These are phyloP conservation scores for Tilapia sparmanii DNA, from an alignment of 2,113 vertebrate species.

Conservation along the genomic window DNA sequence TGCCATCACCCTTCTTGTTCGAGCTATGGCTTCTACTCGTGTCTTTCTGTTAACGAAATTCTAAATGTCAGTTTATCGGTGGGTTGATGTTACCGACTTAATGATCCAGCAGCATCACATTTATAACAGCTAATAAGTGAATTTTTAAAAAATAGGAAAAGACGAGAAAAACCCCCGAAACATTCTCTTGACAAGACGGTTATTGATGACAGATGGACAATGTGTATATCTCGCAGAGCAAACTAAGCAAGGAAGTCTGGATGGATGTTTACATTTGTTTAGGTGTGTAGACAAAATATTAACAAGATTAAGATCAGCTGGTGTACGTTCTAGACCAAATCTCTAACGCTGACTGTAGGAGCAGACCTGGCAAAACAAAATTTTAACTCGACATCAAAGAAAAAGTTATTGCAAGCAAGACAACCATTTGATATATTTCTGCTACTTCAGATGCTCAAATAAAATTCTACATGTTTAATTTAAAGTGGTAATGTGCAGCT, in stretches of 20 bases:
- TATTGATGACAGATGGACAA: background rate
- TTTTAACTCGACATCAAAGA: background rate
- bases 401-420: background rate
- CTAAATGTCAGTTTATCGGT: background rate
- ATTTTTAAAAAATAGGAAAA: background rate
- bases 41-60: background rate
- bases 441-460: background rate
- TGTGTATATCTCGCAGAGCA: background rate
- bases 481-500: background rate
- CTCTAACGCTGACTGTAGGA: background rate
- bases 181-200: background rate
- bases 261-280: background rate
- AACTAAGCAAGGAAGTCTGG: background rate
- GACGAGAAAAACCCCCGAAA: background rate
- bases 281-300: conserved; percentile 13
- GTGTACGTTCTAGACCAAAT: background rate
- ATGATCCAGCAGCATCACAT: background rate
- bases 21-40: background rate
- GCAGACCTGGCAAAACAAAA: background rate
- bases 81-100: background rate
- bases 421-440: background rate
- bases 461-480: background rate
- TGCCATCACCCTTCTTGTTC: background rate
- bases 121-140: background rate
- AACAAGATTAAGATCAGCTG: conserved; percentile 16